A percentile compares a stretch with the other conserved stretches of the same genome.
Conservation (phyloP, 1,140 invertebrate species). For the Penaeus indicus region DNA sequence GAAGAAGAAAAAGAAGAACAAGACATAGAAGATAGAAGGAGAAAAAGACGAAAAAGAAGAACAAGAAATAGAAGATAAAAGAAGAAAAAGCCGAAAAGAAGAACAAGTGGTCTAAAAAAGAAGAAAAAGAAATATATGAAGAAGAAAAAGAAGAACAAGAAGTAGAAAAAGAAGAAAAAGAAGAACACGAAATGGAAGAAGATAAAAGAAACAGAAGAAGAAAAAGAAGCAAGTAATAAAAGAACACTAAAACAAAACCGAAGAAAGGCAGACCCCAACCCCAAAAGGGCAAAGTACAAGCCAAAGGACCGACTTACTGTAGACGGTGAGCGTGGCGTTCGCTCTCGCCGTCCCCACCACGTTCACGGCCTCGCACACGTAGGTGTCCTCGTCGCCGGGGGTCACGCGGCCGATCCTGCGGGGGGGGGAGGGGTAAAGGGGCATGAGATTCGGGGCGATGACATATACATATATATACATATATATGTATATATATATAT, state of each 20-base stretch:
- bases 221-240: background rate
- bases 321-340: conserved; percentile 81
- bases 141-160: background rate
- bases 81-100: background rate
- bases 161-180: background rate
- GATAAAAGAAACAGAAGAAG: background rate
- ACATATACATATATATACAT: conserved; percentile 24
- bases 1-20: too few species aligned
- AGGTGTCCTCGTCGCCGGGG: conserved; percentile 83
- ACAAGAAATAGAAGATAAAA: too few species aligned
- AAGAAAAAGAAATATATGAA: background rate
- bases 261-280: background rate
- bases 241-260: background rate
- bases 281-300: background rate
- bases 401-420: conserved; percentile 79
- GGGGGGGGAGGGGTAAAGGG: conserved; percentile 66
- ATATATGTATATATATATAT: conserved; percentile 5
- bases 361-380: conserved; percentile 86
- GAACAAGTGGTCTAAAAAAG: background rate
- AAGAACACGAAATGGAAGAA: background rate
- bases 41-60: too few species aligned
- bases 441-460: background rate
- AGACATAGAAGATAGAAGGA: too few species aligned
- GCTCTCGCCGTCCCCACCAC: conserved; percentile 82
- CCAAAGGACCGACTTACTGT: conserved; percentile 76